Conservation (phyloP, 2,113 vertebrate species). For the Bos indicus region DNA sequence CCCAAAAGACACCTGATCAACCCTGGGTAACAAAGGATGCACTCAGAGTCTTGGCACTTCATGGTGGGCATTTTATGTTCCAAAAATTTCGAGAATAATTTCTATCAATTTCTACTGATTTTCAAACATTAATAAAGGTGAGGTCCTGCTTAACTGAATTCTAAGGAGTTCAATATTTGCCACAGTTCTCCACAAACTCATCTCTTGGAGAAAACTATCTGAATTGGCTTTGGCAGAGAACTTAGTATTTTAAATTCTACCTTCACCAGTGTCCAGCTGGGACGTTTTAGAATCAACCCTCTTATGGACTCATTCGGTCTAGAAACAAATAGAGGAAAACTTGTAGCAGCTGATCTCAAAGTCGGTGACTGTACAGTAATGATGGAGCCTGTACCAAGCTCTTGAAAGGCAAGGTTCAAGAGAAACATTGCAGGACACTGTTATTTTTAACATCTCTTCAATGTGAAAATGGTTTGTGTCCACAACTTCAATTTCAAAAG, state of each 20-base stretch:
- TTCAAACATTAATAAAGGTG: neutral
- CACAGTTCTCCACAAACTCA: neutral
- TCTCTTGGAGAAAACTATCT: neutral
- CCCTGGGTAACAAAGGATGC: neutral
- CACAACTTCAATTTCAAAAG: conserved; percentile 10
- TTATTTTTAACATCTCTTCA: neutral
- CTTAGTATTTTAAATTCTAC: neutral
- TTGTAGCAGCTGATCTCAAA: neutral
- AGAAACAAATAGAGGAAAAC: neutral
- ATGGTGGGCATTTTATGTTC: neutral
- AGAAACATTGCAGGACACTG: neutral
- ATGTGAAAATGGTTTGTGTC: conserved; percentile 18
- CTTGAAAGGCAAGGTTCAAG: neutral
- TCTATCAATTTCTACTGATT: neutral
- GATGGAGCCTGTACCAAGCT: neutral
- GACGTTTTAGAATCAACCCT: neutral
- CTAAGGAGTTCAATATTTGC: neutral
- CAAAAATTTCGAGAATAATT: neutral
- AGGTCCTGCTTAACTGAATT: neutral
- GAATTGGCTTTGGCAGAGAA: neutral
- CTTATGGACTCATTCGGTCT: neutral
- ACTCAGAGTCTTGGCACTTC: neutral
- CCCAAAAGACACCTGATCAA: neutral
- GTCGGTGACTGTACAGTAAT: neutral
- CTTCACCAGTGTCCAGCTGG: neutral